Base-by-base conservation (phyloP, 2,113 vertebrate species). In the Barbus barbus region DNA sequence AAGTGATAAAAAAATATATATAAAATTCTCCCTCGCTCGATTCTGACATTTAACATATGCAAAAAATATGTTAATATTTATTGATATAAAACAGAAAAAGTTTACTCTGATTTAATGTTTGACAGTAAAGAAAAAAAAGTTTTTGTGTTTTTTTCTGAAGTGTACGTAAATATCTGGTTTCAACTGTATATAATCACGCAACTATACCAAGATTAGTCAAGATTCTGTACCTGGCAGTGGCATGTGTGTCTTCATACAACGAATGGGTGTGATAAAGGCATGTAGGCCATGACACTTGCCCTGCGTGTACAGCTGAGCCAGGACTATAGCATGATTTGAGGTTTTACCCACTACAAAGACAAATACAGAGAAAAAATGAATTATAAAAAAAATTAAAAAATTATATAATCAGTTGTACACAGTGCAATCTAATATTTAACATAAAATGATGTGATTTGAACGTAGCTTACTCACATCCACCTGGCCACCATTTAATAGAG, bases 401-500 rank as follows among this genome's bases (percentile, higher is more conserved):
- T 24, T 1, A 73, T 16, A 5, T 44, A 14, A 20, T 67, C 31
- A 36, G 41, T 48, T 74, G 41, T 48, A 26, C 13, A 74, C n/a
- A 22, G 16, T 33, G 28, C 5, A 2, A 51, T 28, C 9, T 76
- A 12, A 75, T 20, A 51, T 31, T 51, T 51, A 9, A 76, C 18
- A 51, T 20, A 51, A 18, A 33, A 63, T 20, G 3, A n/a, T 12
- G 14, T 28, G 4, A 38, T 22, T 41, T 81, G 36, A 69, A 58
- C 16, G 26, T 4, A 41, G n/a, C 8, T 33, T 81, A 96, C 98
- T 97, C 93, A 99, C 98, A 93, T 90, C 97, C 98, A 78, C 98
- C 98, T 9, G 98, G 97, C 98, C 98, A 99, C 98, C 98, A 99
- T 86, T 99, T 99, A 89, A 99, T 98, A 83, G 98, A 99, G 85